Evolutionary conservation across 2,797 vertebrate species (phyloP).

Genomic region (Falco novaeseelandiae): DNA sequence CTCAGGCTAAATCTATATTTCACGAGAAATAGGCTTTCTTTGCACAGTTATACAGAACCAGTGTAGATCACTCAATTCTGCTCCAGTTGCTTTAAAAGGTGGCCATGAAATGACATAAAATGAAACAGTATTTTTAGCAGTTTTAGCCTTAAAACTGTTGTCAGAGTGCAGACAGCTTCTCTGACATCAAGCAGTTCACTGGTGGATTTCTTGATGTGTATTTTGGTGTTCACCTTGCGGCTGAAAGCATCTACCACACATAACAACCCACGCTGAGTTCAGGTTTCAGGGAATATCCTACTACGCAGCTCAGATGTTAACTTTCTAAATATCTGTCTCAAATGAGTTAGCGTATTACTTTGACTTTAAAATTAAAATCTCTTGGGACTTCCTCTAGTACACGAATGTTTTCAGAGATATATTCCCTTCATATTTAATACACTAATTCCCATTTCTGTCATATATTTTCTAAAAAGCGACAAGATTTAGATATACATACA

Average conservation of each 20-base stretch:
- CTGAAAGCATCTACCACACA: not conserved
- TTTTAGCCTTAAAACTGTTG: conserved; percentile 19
- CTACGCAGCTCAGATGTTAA: not conserved
- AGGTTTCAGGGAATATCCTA: not conserved
- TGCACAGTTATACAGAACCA: not conserved
- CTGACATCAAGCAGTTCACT: not conserved
- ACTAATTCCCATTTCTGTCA: not conserved
- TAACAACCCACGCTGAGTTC: not conserved
- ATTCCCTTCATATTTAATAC: not conserved
- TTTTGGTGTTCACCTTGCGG: not conserved
- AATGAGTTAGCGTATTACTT: not conserved
- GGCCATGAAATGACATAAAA: not conserved
- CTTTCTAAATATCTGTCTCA: not conserved
- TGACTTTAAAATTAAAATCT: not conserved
- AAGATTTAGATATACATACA: not conserved
- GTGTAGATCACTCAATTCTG: not conserved
- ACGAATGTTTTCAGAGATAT: not conserved
- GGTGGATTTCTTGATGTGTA: not conserved
- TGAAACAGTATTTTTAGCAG: not conserved
- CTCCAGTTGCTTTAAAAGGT: conserved; percentile 18
- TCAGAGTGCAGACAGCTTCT: conserved; percentile 21
- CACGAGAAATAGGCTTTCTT: not conserved
- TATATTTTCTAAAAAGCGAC: not conserved
- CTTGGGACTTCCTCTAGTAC: not conserved
- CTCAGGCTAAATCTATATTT: not conserved